These are phyloP conservation scores for Eulithis testata DNA, from an alignment of 2,888 invertebrate species.

Conservation along the genomic window DNA sequence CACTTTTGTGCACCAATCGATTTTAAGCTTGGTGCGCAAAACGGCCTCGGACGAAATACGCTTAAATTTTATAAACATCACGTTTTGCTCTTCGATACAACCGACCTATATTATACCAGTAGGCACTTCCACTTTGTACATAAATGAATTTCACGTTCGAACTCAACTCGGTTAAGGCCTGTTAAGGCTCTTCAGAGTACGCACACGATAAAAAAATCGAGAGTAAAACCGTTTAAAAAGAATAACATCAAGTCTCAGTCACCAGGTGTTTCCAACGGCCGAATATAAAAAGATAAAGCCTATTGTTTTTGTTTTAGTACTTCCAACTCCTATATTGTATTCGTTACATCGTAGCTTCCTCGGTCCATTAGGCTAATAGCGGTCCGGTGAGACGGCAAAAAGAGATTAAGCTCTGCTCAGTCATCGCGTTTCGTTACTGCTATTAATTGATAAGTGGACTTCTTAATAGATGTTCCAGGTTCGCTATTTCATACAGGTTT, in stretches of 20 bases:
- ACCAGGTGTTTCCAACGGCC: conserved; percentile 39
- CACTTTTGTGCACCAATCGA: too few species aligned
- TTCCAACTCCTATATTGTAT: conserved; percentile 59
- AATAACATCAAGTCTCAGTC: conserved; percentile 41
- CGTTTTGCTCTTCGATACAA: background rate
- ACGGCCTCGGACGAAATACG: background rate
- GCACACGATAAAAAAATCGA: conserved; percentile 31
- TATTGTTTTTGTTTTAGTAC: conserved; percentile 60
- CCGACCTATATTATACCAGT: background rate
- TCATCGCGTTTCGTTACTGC: conserved; percentile 67
- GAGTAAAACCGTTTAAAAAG: conserved; percentile 39
- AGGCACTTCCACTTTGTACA: conserved; percentile 1
- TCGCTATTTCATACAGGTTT: conserved; percentile 25
- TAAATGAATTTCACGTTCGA: conserved; percentile 13
- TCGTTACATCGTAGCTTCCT: conserved; percentile 56
- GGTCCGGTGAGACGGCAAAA: conserved; percentile 74
- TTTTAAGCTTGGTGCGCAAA: background rate
- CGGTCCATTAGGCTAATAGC: conserved; percentile 77
- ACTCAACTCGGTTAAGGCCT: background rate
- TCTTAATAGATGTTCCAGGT: conserved; percentile 54
- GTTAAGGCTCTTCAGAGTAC: conserved; percentile 12
- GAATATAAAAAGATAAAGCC: conserved; percentile 42
- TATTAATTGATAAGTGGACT: conserved; percentile 71
- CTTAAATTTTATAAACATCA: background rate
- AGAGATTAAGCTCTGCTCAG: conserved; percentile 73